Conservation (phyloP, 2,888 invertebrate species). For the Masnerella sp. region DNA sequence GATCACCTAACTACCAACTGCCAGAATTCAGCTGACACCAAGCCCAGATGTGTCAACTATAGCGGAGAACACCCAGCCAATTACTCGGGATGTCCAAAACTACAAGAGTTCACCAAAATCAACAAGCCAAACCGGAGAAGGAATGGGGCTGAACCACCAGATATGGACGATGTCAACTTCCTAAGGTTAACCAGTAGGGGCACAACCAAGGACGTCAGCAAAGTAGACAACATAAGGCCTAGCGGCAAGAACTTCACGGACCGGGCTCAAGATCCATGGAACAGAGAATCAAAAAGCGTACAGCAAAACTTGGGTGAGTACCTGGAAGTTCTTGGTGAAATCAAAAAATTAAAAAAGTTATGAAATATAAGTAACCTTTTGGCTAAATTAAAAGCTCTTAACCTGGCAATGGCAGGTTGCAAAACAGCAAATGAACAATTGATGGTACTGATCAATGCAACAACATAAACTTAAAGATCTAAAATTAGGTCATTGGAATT, state of each 20-base stretch:
- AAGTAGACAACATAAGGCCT: no score
- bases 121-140: no score
- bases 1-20: constrained; percentile 18
- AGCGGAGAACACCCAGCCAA: constrained; percentile 30
- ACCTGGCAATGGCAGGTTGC: background rate
- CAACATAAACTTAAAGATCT: background rate
- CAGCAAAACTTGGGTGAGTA: background rate
- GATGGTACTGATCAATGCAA: background rate
- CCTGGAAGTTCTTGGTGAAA: background rate
- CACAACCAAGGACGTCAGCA: background rate
- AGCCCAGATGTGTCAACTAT: constrained; percentile 19
- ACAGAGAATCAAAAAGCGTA: background rate
- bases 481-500: background rate
- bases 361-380: background rate
- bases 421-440: background rate
- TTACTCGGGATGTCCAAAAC: constrained; percentile 4
- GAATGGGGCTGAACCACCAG: no score
- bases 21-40: background rate
- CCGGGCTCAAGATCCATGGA: no score
- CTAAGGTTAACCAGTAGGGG: background rate
- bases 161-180: background rate
- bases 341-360: background rate
- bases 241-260: background rate
- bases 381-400: background rate
- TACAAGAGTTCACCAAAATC: background rate